Evolutionary conservation across 2,797 vertebrate species (phyloP).

Genomic region (Uromys caudimaculatus): DNA sequence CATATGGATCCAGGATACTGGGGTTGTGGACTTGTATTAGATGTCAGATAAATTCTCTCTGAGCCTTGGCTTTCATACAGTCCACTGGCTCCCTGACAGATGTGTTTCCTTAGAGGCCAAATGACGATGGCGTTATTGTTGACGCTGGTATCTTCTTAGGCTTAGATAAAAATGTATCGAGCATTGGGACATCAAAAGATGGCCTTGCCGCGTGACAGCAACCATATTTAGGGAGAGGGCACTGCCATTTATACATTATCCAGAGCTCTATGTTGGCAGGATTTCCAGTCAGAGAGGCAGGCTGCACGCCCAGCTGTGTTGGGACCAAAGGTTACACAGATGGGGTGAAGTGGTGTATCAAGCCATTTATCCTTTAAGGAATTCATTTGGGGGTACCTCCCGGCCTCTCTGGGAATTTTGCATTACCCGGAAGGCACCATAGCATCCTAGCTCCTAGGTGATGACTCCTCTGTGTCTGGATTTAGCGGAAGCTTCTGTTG

Average conservation of each 20-base stretch:
- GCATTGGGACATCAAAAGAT: background rate
- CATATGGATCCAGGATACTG: background rate
- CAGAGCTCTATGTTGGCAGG: background rate
- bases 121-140: background rate
- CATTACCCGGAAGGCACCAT: background rate
- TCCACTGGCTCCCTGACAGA: background rate
- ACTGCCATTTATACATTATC: background rate
- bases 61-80: background rate
- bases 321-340: conserved; percentile 4
- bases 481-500: background rate
- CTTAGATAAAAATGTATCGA: conserved; percentile 44
- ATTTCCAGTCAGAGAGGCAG: background rate
- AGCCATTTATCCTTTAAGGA: background rate
- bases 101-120: conserved; percentile 18
- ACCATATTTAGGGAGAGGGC: conserved; percentile 51
- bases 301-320: background rate
- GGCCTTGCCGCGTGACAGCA: conserved; percentile 63
- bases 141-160: conserved; percentile 10
- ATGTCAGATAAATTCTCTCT: background rate
- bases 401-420: background rate
- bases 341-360: background rate
- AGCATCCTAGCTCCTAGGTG: background rate
- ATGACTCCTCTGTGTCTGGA: background rate
- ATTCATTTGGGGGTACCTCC: background rate
- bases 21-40: accelerated